Conservation (phyloP, 2,113 vertebrate species). For the Saccopteryx bilineata region DNA sequence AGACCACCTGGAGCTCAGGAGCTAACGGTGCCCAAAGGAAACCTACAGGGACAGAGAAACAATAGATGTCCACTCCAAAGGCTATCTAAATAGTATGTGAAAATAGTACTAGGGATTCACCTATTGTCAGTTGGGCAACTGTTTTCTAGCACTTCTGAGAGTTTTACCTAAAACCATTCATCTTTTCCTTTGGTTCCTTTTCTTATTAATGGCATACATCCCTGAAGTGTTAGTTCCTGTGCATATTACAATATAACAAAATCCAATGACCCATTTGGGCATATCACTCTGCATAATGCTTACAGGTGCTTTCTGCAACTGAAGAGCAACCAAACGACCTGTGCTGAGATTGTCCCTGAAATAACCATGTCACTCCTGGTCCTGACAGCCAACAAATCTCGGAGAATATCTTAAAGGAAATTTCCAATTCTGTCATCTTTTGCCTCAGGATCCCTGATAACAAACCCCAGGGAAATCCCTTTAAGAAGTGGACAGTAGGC, state of each 20-base stretch:
- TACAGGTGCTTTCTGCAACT: neutral
- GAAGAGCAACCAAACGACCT: neutral
- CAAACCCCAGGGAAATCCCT: neutral
- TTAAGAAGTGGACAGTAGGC: neutral
- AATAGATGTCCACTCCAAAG: neutral
- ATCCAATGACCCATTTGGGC: neutral
- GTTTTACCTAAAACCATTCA: neutral
- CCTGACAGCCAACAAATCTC: neutral
- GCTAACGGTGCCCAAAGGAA: neutral
- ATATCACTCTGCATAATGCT: neutral
- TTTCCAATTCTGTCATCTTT: neutral
- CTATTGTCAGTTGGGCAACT: neutral
- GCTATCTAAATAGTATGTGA: neutral
- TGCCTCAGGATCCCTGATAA: neutral
- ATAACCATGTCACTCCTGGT: neutral
- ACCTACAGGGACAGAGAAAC: neutral
- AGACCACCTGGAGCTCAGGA: neutral
- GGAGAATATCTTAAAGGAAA: neutral
- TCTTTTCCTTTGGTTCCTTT: neutral
- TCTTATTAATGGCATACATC: neutral
- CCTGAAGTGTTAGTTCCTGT: neutral
- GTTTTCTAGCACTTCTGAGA: neutral
- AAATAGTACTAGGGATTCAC: neutral
- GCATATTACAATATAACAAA: neutral
- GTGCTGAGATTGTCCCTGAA: neutral